These are phyloP conservation scores for Gouania willdenowi DNA, from an alignment of 2,797 vertebrate genomes.

Conservation along the genomic window DNA sequence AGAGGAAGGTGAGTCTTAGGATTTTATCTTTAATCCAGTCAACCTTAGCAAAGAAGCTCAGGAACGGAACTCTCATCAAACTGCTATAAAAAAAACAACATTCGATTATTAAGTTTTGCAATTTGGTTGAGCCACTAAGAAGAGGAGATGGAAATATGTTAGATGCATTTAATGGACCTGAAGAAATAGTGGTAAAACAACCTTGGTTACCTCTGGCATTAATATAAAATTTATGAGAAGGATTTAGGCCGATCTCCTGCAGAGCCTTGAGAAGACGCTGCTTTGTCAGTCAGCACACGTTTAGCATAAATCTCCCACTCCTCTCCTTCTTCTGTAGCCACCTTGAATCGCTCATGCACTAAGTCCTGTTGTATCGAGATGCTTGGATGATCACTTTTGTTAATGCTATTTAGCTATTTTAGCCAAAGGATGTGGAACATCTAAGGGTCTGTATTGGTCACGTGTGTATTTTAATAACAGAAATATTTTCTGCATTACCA, in stretches of 20 bases:
- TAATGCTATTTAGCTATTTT: neutral
- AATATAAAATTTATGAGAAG: slow-evolving; percentile 75
- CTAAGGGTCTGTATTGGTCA: neutral
- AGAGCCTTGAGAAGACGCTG: slow-evolving; percentile 66
- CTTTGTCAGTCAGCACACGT: slow-evolving; percentile 73
- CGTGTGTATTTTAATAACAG: neutral
- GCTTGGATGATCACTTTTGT: slow-evolving; percentile 4
- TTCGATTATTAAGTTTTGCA: slow-evolving; percentile 52
- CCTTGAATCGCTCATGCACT: slow-evolving; percentile 56
- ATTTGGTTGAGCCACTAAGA: slow-evolving; percentile 46
- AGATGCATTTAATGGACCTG: slow-evolving; percentile 66
- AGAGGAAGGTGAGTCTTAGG: slow-evolving; percentile 51
- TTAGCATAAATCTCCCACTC: slow-evolving; percentile 69
- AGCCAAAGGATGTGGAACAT: neutral
- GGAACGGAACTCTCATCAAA: slow-evolving; percentile 55
- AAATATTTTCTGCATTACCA: neutral
- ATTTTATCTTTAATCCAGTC: slow-evolving; percentile 61
- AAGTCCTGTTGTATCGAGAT: slow-evolving; percentile 14
- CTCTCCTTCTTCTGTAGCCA: slow-evolving; percentile 37
- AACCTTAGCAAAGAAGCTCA: slow-evolving; percentile 39
- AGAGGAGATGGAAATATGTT: slow-evolving; percentile 54
- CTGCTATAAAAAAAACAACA: slow-evolving; percentile 58
- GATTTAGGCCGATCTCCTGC: slow-evolving; percentile 67
- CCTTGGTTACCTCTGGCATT: slow-evolving; percentile 72
- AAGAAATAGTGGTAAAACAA: slow-evolving; percentile 66